These are phyloP conservation scores for Cactoblastis cactorum DNA, from an alignment of 2,888 invertebrate species.

Conservation along the genomic window DNA sequence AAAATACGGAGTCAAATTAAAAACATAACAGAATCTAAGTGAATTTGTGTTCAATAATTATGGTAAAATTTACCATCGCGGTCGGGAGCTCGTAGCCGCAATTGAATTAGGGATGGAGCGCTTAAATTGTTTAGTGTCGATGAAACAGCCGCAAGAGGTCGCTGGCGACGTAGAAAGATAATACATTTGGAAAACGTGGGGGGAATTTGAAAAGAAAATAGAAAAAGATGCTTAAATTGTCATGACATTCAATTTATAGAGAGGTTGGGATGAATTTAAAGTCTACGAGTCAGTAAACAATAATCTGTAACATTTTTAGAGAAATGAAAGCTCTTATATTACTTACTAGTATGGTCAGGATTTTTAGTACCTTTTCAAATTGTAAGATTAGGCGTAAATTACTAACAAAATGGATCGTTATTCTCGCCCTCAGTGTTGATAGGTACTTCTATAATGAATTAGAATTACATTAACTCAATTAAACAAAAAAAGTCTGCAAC, in stretches of 20 bases:
- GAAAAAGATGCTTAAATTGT: neutral
- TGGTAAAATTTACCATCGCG: conserved; percentile 43
- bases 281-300: too few relatives aligned
- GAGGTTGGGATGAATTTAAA: neutral
- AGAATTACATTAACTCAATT: too few relatives aligned
- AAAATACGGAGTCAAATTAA: conserved; percentile 17
- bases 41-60: conserved; percentile 63
- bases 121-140: conserved; percentile 68
- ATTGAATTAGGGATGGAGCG: conserved; percentile 59
- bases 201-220: conserved; percentile 8
- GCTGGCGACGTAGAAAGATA: neutral
- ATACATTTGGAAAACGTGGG: conserved; percentile 8
- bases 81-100: conserved; percentile 39
- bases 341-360: too few relatives aligned
- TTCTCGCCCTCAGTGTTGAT: too few relatives aligned
- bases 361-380: too few relatives aligned
- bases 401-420: too few relatives aligned
- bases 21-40: conserved; percentile 38
- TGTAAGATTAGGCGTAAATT: too few relatives aligned
- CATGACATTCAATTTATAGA: neutral
- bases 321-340: too few relatives aligned
- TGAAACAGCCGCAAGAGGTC: conserved; percentile 31
- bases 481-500: neutral
- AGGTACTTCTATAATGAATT: too few relatives aligned
- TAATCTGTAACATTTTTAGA: too few relatives aligned